Percentiles rank a stretch among this genome's conserved stretches.
phyloP scores from a whole-genome alignment of 2,888 invertebrate species.

The Venusia cambrica region DNA sequence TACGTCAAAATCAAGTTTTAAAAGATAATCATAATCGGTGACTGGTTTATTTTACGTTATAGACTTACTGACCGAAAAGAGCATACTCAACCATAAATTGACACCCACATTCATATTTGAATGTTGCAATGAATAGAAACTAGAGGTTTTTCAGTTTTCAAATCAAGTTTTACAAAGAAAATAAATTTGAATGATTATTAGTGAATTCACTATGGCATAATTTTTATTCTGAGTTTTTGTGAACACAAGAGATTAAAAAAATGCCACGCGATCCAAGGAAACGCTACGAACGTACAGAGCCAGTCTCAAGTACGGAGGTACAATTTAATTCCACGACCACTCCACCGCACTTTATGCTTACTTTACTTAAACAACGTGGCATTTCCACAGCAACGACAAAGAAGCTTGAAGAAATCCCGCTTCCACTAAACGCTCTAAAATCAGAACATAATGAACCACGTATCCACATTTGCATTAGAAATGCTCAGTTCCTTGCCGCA shows the following conservation, averaged over 20 bases:
- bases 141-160: no score
- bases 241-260: constrained; percentile 7
- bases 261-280: constrained; percentile 6
- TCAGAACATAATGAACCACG: constrained; percentile 69
- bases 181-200: no score
- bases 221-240: constrained; percentile 1
- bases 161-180: no score
- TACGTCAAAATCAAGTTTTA: no score
- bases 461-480: constrained; percentile 60
- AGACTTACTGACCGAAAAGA: no score
- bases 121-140: no score
- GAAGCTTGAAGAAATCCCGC: constrained; percentile 39
- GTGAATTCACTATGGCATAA: no score
- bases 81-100: no score
- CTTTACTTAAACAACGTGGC: constrained; percentile 29
- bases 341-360: constrained; percentile 29
- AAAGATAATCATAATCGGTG: no score
- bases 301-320: constrained; percentile 9
- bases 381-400: constrained; percentile 27
- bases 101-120: no score
- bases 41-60: no score
- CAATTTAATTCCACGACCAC: constrained; percentile 32
- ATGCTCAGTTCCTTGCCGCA: constrained; percentile 50
- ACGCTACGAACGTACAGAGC: constrained; percentile 11
- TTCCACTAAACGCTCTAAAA: constrained; percentile 60